A percentile compares a stretch with the other conserved stretches of the same genome.
Conservation (phyloP, 2,797 vertebrate genomes). For the Clarias fuscus region DNA sequence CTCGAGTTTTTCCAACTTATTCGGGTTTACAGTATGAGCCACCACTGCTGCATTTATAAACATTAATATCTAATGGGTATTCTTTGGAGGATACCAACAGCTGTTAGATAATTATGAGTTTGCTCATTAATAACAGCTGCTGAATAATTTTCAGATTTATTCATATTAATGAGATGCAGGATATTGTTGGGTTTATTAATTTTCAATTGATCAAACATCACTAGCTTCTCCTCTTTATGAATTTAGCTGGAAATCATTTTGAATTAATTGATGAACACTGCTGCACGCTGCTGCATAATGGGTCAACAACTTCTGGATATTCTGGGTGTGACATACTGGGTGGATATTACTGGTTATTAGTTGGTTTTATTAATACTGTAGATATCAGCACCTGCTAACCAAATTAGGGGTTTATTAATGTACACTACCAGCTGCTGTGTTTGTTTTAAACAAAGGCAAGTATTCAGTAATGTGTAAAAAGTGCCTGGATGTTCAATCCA, state of each 20-base stretch:
- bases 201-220: background rate
- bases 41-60: too few relatives aligned
- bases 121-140: too few relatives aligned
- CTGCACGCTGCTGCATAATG: background rate
- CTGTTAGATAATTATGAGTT: too few relatives aligned
- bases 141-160: too few relatives aligned
- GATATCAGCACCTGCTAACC: background rate
- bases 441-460: background rate
- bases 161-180: too few relatives aligned
- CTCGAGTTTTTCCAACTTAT: too few relatives aligned
- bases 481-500: background rate
- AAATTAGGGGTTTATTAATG: too few relatives aligned
- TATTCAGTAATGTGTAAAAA: background rate
- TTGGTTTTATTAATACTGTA: background rate
- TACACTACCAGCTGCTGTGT: background rate
- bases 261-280: background rate
- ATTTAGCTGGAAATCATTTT: background rate
- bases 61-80: too few relatives aligned
- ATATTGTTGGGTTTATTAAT: background rate
- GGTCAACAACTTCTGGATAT: background rate
- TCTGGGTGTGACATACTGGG: background rate
- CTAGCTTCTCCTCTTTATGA: too few relatives aligned
- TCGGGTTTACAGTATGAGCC: too few relatives aligned
- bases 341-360: background rate
- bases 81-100: too few relatives aligned